A percentile compares a stretch with the other conserved stretches of the same genome.
Evolutionary conservation across 2,113 vertebrate species (phyloP).

Genomic region (Centropus unirufus): DNA sequence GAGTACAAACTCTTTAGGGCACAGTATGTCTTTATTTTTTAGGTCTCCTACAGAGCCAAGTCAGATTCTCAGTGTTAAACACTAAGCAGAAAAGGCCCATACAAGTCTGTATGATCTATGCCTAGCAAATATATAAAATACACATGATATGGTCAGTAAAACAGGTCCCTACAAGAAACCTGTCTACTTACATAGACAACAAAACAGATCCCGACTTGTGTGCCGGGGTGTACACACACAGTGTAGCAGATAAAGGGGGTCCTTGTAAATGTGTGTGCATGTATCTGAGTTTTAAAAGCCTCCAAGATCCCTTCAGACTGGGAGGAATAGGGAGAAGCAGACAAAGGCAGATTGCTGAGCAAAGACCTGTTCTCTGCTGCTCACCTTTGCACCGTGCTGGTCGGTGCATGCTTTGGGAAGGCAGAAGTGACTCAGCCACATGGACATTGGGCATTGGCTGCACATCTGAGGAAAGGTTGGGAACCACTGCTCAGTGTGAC

Average conservation of each 20-base stretch:
- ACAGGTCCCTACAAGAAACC: not conserved
- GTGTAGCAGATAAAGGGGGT: not conserved
- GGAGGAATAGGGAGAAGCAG: not conserved
- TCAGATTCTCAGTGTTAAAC: not conserved
- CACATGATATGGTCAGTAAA: not conserved
- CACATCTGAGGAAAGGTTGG: not conserved
- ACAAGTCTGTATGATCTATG: not conserved
- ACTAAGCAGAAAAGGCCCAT: not conserved
- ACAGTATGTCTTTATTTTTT: conserved; percentile 17
- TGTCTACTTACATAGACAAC: not conserved
- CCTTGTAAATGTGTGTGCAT: not conserved
- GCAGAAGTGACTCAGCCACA: not conserved
- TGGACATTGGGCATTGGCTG: not conserved
- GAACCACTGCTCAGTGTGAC: not conserved
- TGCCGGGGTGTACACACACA: not conserved
- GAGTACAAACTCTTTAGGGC: conserved; percentile 42
- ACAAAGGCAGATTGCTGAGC: too few species aligned
- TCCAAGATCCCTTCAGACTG: not conserved
- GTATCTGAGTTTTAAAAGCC: not conserved
- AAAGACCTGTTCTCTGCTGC: not conserved
- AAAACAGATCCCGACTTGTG: not conserved
- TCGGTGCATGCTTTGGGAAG: accelerated
- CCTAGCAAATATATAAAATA: not conserved
- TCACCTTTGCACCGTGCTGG: not conserved
- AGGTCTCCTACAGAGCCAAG: not conserved